These are phyloP conservation scores for Ardeotis arabs DNA, from an alignment of 2,113 vertebrate species.

Conservation along the genomic window DNA sequence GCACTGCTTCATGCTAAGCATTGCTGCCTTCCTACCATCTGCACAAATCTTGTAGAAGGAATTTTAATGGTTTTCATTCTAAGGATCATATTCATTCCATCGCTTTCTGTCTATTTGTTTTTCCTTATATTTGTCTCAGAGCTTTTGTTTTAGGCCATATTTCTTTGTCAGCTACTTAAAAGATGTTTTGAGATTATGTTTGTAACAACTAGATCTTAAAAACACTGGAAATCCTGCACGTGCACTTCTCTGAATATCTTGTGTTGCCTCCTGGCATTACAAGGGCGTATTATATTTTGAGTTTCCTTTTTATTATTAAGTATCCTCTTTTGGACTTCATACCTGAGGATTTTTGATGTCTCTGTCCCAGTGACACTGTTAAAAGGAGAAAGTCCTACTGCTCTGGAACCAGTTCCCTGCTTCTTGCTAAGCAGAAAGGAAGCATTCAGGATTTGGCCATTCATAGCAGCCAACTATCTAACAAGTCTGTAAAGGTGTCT, in stretches of 20 bases:
- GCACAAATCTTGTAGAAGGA: background rate
- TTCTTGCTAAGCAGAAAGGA: background rate
- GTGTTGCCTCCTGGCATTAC: background rate
- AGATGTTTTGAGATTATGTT: background rate
- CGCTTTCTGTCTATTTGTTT: background rate
- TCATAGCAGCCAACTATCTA: background rate
- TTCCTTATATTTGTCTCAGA: background rate
- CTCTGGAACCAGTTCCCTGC: background rate
- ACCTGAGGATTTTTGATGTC: background rate
- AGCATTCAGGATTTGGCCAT: background rate
- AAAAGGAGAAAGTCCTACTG: background rate
- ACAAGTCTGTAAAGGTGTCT: background rate
- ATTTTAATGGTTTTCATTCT: background rate
- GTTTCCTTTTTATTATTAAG: background rate
- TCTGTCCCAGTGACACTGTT: background rate
- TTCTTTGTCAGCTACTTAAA: background rate
- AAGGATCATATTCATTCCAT: background rate
- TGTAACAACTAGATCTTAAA: background rate
- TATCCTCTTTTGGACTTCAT: background rate
- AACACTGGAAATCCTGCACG: background rate
- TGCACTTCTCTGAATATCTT: background rate
- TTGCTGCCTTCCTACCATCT: background rate
- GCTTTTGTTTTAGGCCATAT: background rate
- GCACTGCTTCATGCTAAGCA: background rate
- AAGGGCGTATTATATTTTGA: background rate